Percentiles rank a stretch among this genome's conserved stretches.
Conservation (phyloP, 2,113 vertebrate genomes). For the Xiphorhynchus elegans region DNA sequence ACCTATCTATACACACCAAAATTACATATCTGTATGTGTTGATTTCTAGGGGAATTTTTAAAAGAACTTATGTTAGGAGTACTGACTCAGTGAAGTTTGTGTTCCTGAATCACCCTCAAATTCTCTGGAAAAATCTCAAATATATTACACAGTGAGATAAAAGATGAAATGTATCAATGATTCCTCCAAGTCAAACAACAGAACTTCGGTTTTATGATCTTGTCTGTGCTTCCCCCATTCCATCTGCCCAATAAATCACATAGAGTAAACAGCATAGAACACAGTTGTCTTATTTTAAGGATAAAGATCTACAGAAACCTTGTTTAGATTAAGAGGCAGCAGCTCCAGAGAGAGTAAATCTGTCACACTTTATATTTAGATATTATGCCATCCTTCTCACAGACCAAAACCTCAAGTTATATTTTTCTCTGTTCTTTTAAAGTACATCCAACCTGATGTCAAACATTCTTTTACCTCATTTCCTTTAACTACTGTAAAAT, state of each 20-base stretch:
- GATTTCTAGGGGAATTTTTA: background rate
- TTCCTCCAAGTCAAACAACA: slow-evolving; percentile 34
- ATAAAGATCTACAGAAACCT: slow-evolving; percentile 30
- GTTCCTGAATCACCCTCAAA: background rate
- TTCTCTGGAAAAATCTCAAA: slow-evolving; percentile 19
- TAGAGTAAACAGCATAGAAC: slow-evolving; percentile 41
- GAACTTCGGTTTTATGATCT: slow-evolving; percentile 26
- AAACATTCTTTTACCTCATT: background rate
- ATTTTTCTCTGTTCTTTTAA: background rate
- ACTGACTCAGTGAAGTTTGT: background rate
- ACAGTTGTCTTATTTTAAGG: slow-evolving; percentile 24
- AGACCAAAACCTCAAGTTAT: background rate
- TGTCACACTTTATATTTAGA: slow-evolving; percentile 42
- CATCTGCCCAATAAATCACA: slow-evolving; percentile 50
- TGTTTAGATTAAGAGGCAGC: slow-evolving; percentile 40
- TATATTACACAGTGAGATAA: background rate
- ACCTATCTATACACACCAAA: background rate
- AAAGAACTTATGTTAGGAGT: background rate
- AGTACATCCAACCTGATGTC: background rate
- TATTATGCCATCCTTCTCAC: background rate
- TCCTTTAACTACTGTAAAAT: slow-evolving; percentile 14
- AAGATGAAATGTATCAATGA: slow-evolving; percentile 34
- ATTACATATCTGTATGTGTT: background rate
- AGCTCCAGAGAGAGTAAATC: slow-evolving; percentile 32
- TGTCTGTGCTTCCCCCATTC: slow-evolving; percentile 45